Base-by-base conservation (phyloP, 2,888 invertebrate species). In the Rhynchonema sp. region DNA sequence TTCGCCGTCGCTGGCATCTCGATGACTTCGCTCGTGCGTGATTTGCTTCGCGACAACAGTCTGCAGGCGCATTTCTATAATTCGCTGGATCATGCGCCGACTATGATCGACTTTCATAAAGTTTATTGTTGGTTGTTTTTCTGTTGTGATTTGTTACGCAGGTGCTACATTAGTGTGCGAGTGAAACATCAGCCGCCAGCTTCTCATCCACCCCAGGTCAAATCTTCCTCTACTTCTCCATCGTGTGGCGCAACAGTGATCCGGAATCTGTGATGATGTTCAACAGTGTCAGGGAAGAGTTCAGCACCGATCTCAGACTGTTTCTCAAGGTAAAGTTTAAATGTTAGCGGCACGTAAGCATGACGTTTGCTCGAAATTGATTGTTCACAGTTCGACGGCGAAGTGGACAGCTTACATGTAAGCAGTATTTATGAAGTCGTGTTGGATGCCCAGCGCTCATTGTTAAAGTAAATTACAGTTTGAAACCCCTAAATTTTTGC, bases 191-290 rank as follows among this genome's bases (percentile, higher is more conserved):
- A n/a, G n/a, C n/a, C 29, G n/a, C n/a, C n/a, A n/a, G n/a, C n/a
- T n/a, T n/a, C n/a, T n/a, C n/a, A n/a, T n/a, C 28, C 52, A 0
- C n/a, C 70, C 25, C 67, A 78, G 78, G 76, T 75, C 89, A 87
- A 74, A 78, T 94, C 58, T 88, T 92, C 74, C 86, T 84, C 72
- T 87, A 91, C 72, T 96, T 96, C 78, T 90, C 92, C 76, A 83
- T 84, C 68, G 85, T 87, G 75, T 96, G 96, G 96, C 81, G 90
- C 66, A 82, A 84, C 64, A 85, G 87, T 27, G 87, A 88, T 70
- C 94, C 96, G 0, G 81, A 81, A 65, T 86, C 87, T 72, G 88
- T 96, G 64, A 96, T 96, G 94, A 88, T 92, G 71, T 96, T 94
- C 74, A 86, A 87, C 38, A 80, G 80, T 56, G 85, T 94, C 61